These are phyloP conservation scores for Phoenicopterus ruber DNA, from an alignment of 2,113 vertebrate species.

Conservation along the genomic window DNA sequence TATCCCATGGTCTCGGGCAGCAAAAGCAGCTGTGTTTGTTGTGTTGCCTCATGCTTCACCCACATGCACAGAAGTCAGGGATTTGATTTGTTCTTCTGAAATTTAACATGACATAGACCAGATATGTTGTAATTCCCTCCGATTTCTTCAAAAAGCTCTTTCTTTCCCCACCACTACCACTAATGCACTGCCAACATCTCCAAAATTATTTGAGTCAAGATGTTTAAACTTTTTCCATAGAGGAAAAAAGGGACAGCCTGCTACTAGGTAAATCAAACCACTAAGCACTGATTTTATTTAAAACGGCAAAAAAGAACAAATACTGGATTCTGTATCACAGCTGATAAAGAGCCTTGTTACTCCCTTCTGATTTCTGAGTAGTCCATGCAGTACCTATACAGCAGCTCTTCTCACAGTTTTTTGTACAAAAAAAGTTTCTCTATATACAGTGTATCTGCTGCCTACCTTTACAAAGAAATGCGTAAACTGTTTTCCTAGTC, in stretches of 20 bases:
- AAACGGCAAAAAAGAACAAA: not conserved
- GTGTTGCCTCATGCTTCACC: not conserved
- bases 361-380: not conserved
- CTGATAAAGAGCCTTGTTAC: conserved; percentile 1
- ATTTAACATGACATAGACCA: accelerated
- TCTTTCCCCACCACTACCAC: not conserved
- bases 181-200: not conserved
- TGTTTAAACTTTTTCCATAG: not conserved
- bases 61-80: not conserved
- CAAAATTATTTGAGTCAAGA: not conserved
- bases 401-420: not conserved
- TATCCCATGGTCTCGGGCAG: not conserved
- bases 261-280: not conserved
- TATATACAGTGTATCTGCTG: not conserved
- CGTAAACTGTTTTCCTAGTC: not conserved
- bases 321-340: not conserved
- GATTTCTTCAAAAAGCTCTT: not conserved
- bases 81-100: not conserved
- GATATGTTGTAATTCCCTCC: not conserved
- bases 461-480: not conserved
- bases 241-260: not conserved
- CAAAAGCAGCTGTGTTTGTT: not conserved
- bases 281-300: not conserved
- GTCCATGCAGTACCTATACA: not conserved
- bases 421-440: not conserved